phyloP scores from a whole-genome alignment of 2,113 vertebrate genomes.

The Cololabis saira region DNA sequence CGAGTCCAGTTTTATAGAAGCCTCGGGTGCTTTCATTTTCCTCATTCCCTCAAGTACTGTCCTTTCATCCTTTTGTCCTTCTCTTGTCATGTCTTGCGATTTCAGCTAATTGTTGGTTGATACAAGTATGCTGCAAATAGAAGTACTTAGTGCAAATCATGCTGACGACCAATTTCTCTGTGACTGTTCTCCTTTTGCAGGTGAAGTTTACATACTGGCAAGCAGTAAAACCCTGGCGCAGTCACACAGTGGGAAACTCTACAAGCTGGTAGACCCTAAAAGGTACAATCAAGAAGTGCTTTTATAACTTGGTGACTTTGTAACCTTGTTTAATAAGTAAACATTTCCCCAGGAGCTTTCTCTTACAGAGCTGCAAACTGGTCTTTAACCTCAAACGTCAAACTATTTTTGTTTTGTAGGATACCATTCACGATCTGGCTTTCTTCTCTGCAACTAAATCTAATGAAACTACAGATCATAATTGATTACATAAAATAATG shows the following conservation, averaged over 20 bases:
- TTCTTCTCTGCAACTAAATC: not conserved
- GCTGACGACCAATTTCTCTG: constrained; percentile 15
- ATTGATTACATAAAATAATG: constrained; percentile 18
- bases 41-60: constrained; percentile 17
- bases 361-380: no score
- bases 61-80: constrained; percentile 11
- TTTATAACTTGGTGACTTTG: constrained; percentile 20
- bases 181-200: constrained; percentile 77
- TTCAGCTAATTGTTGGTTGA: constrained; percentile 2
- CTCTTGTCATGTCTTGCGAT: constrained; percentile 12
- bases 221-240: constrained; percentile 96
- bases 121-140: not conserved
- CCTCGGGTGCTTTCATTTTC: constrained; percentile 22
- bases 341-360: not conserved
- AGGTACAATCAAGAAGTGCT: constrained; percentile 79
- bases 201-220: constrained; percentile 95
- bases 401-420: constrained; percentile 15
- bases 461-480: no score
- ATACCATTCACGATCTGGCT: constrained; percentile 1
- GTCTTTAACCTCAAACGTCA: not conserved
- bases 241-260: constrained; percentile 94
- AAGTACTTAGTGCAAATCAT: constrained; percentile 4
- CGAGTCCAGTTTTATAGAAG: constrained; percentile 65
- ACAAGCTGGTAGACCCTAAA: constrained; percentile 96
- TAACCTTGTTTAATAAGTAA: constrained; percentile 14